Evolutionary conservation across 92 coral and sea anemone species (phyloP), one percentile per base, ranked within the genome.

Genomic region (Umimayanthus kanabou): DNA sequence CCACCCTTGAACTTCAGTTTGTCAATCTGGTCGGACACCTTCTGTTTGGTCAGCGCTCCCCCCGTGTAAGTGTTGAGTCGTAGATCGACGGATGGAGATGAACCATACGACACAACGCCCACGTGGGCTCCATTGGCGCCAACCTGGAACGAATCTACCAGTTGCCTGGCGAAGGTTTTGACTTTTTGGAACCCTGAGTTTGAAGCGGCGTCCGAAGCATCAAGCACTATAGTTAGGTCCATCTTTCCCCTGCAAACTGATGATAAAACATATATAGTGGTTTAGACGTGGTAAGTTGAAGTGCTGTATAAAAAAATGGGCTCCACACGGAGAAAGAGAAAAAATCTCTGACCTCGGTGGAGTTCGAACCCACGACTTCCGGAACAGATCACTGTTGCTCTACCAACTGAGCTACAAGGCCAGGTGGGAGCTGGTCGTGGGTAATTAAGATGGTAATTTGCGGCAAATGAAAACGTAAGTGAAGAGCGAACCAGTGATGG

Each of bases 171-270:
- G 67, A 94, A 94, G 33, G 53, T 86, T 84, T 94, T 90, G 53
- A 89, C 87, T 61, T 84, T 86, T n/a, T 90, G 70, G 73, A 94
- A 92, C 7, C 94, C 97, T 23, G 78, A 64, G 25, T 47, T 28
- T 3, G 90, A 82, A 66, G 92, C 50, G 82, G 94, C 82, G 67
- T 82, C 87, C 20, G 94, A 91, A 18, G 89, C 88, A 64, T 94
- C 94, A 70, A 94, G 69, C 45, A 94, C 80, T 64, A 94, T 53
- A 23, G 97, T 89, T 37, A 94, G 73, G 29, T 94, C 97, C 86
- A 85, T 85, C 67, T 90, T 87, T 6, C 89, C 92, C 33, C 53
- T 55, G 75, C 97, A 94, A 76, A 88, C 97, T 94, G 82, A 16
- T 16, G 72, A 39, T 16, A 37, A 85, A 66, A 64, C 39, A 67